phyloP scores from a whole-genome alignment of 2,888 invertebrate species.

The Drosophila koepferae region DNA sequence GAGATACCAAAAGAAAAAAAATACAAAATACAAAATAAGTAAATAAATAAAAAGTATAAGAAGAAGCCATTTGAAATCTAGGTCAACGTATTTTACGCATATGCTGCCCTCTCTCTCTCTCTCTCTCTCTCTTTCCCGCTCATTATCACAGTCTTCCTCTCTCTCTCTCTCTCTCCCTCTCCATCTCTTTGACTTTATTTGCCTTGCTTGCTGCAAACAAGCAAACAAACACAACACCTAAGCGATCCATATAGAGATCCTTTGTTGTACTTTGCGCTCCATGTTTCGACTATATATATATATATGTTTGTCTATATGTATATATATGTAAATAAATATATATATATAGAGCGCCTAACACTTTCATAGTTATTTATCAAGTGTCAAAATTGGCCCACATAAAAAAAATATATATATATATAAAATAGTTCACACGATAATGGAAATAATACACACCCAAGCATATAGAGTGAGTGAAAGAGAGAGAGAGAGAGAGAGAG shows the following conservation, averaged over 20 bases:
- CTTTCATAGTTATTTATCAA: slow-evolving; percentile 34
- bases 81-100: slow-evolving; percentile 77
- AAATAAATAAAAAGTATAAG: slow-evolving; percentile 49
- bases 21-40: slow-evolving; percentile 15
- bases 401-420: not conserved
- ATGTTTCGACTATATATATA: slow-evolving; percentile 9
- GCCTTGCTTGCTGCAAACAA: slow-evolving; percentile 22
- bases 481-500: not conserved
- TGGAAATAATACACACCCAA: not conserved
- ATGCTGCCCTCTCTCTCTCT: not conserved
- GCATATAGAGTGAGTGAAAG: not conserved
- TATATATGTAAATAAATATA: not conserved
- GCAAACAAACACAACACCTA: slow-evolving; percentile 25
- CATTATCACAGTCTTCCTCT: not conserved
- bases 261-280: slow-evolving; percentile 40
- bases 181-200: slow-evolving; percentile 8
- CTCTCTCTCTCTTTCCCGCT: not conserved
- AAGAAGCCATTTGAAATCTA: slow-evolving; percentile 70
- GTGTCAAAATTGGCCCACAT: slow-evolving; percentile 50
- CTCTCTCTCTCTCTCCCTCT: not conserved
- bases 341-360: not conserved
- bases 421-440: slow-evolving; percentile 31
- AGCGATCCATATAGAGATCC: slow-evolving; percentile 43
- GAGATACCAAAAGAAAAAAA: slow-evolving; percentile 43
- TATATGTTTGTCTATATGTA: not conserved